A percentile compares a stretch with the other conserved stretches of the same genome.
phyloP scores from a whole-genome alignment of 2,797 vertebrate species.

The Parotocinclus haroldoi region DNA sequence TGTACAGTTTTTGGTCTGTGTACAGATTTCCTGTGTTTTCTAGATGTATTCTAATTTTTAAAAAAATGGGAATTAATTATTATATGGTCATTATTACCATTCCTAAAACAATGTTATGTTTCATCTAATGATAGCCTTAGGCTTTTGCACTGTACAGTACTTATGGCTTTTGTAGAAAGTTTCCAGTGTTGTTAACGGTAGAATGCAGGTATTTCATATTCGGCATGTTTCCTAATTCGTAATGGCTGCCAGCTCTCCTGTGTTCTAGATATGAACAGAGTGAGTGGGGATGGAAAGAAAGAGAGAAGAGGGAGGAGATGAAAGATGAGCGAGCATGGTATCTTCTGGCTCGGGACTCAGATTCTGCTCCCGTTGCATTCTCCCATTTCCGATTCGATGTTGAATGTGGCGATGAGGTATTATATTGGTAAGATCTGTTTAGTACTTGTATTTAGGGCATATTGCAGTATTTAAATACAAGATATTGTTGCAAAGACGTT shows the following conservation, averaged over 20 bases:
- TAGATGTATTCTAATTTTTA: no score
- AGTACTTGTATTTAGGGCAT: not conserved
- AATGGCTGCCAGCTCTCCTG: not conserved
- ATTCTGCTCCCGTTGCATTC: slow-evolving; percentile 81
- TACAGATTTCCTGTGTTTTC: no score
- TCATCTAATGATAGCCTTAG: no score
- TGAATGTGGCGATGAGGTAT: slow-evolving; percentile 90
- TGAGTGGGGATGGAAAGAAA: slow-evolving; percentile 96
- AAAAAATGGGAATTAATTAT: no score
- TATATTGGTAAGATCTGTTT: slow-evolving; percentile 82
- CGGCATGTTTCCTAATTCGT: not conserved
- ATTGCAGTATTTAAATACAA: not conserved
- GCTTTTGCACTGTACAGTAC: no score
- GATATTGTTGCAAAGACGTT: not conserved
- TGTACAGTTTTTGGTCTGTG: no score
- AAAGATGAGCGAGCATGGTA: slow-evolving; percentile 93
- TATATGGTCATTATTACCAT: no score
- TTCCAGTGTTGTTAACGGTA: no score
- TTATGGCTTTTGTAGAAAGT: no score
- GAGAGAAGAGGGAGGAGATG: slow-evolving; percentile 92
- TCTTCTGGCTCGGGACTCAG: slow-evolving; percentile 80
- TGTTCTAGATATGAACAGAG: slow-evolving; percentile 87
- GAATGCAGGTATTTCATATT: no score
- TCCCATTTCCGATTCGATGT: slow-evolving; percentile 94
- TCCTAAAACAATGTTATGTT: no score